Evolutionary conservation across 2,797 vertebrate species (phyloP), one percentile per base, ranked within the genome.

Genomic region (Mormyrops boulengeri): DNA sequence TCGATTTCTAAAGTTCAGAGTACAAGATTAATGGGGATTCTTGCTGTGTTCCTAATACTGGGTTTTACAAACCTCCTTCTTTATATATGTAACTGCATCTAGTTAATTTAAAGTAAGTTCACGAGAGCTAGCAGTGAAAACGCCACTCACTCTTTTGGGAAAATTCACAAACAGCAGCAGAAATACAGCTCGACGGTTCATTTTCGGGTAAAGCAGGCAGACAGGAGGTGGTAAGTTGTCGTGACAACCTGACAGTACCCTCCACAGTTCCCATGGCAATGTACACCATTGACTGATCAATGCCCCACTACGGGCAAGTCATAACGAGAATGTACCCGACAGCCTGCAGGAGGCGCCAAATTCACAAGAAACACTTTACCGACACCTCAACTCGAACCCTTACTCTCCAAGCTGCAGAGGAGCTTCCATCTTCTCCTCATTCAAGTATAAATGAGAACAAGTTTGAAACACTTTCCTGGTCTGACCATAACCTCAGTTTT

Each of bases 401-500:
- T 47, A 82, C 41, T 47, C 9, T 82, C 6, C 47, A 11, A 49
- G 82, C 44, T n/a, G 19, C 44, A 9, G 8, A 84, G 17, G 19
- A 50, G 80, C 44, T n/a, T 50, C 44, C n/a, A 11, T 14, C 19
- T 50, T 47, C 41, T 9, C 41, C 47, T 49, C 4, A 49, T 26
- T n/a, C 82, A 85, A 9, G 19, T 85, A 22, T 49, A 22, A 49
- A 85, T 85, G 11, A 49, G 82, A n/a, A 50, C 82, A 49, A 85
- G 47, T 50, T 85, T 85, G 41, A 50, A 85, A 49, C 47, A 49
- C 82, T 49, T 44, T 49, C 82, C 82, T 22, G 44, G 44, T 49
- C n/a, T 85, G 82, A 85, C 41, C 55, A 88, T 53, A 88, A 69
- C 41, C 87, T 88, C 50, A 41, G 41, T 44, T 44, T 41, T 80